These are phyloP conservation scores for Zootermopsis nevadensis DNA, from an alignment of 2,888 invertebrate genomes.

Conservation along the genomic window DNA sequence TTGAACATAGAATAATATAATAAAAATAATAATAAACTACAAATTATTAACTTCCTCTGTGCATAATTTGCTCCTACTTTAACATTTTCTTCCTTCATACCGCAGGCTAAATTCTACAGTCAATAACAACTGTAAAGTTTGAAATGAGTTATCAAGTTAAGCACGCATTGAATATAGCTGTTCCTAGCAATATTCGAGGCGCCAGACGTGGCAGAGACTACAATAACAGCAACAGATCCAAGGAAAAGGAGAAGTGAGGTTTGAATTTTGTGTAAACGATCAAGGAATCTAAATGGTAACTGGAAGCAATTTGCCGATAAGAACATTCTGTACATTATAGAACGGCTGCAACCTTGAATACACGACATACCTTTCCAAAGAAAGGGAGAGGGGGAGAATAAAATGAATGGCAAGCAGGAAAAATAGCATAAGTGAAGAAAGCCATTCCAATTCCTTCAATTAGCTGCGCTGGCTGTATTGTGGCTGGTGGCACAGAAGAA, in stretches of 20 bases:
- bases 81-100: too few species aligned
- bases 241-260: not conserved
- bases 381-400: not conserved
- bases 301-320: not conserved
- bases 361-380: not conserved
- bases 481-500: too few species aligned
- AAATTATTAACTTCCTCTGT: too few species aligned
- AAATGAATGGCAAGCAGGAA: not conserved
- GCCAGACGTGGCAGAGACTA: not conserved
- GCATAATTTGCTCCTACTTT: too few species aligned
- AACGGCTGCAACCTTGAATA: not conserved
- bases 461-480: too few species aligned
- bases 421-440: too few species aligned
- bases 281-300: conserved; percentile 3
- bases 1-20: too few species aligned
- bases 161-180: not conserved
- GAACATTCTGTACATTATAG: not conserved
- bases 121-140: not conserved
- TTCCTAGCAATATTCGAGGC: not conserved
- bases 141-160: not conserved
- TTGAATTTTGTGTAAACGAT: conserved; percentile 18
- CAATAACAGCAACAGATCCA: conserved; percentile 14
- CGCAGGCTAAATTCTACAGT: too few species aligned
- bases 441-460: too few species aligned
- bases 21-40: too few species aligned